Evolutionary conservation across 2,797 vertebrate genomes (phyloP).

Genomic region (Linurgus olivaceus): DNA sequence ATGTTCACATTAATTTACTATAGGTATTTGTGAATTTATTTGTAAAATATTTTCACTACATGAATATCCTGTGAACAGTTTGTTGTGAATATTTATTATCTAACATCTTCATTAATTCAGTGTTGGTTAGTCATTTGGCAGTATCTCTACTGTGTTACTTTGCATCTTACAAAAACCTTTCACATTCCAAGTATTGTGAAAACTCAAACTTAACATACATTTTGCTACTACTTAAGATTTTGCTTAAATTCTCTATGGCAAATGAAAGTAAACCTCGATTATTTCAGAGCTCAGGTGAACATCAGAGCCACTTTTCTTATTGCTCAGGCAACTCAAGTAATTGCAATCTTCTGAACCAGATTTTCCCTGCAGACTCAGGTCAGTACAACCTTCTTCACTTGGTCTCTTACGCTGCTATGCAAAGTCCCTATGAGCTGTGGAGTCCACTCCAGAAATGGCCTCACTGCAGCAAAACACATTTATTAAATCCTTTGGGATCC

Average conservation of each 20-base stretch:
- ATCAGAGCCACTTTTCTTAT: neutral
- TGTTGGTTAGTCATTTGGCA: neutral
- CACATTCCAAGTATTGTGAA: neutral
- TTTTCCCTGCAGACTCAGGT: neutral
- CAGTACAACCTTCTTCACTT: neutral
- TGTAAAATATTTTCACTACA: slow-evolving; percentile 1
- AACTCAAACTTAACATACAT: neutral
- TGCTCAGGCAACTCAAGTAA: neutral
- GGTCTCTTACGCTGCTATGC: neutral
- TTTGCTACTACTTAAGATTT: neutral
- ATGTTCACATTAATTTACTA: neutral
- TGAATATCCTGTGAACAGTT: neutral
- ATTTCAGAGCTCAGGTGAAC: neutral
- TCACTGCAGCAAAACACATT: neutral
- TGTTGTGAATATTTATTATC: slow-evolving; percentile 1
- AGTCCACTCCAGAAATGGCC: neutral
- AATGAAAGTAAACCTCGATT: neutral
- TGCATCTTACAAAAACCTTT: neutral
- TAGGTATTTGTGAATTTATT: neutral
- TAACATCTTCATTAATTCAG: neutral
- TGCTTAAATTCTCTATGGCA: neutral
- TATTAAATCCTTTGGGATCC: neutral
- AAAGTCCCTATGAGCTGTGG: neutral
- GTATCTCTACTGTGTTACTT: neutral
- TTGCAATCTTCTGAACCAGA: slow-evolving; percentile 9